A percentile compares a stretch with the other conserved stretches of the same genome.
Evolutionary conservation across 2,797 vertebrate genomes (phyloP).

Genomic region (Emys orbicularis): DNA sequence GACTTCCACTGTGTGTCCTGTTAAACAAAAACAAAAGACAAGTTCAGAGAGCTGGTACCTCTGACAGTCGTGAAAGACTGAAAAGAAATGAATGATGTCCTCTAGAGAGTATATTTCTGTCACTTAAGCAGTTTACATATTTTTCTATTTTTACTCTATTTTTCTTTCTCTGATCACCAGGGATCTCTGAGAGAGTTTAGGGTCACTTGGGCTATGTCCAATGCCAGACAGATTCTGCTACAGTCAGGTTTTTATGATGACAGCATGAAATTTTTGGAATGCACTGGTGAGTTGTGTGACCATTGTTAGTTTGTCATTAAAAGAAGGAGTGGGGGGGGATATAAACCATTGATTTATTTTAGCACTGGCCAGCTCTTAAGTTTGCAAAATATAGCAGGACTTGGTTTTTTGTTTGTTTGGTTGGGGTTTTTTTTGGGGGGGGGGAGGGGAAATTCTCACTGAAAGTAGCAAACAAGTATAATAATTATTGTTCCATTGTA

Average conservation of each 20-base stretch:
- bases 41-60: slow-evolving; percentile 72
- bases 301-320: slow-evolving; percentile 74
- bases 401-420: no score
- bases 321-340: neutral
- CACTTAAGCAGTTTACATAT: slow-evolving; percentile 85
- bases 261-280: slow-evolving; percentile 85
- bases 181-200: slow-evolving; percentile 74
- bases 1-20: slow-evolving; percentile 64
- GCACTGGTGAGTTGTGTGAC: slow-evolving; percentile 81
- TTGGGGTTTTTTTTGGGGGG: no score
- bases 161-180: slow-evolving; percentile 80
- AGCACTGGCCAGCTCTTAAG: neutral
- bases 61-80: slow-evolving; percentile 83
- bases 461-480: neutral
- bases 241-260: slow-evolving; percentile 81
- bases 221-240: slow-evolving; percentile 80
- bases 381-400: neutral
- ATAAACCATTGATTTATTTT: slow-evolving; percentile 22
- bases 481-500: neutral
- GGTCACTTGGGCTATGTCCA: slow-evolving; percentile 80
- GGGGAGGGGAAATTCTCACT: no score
- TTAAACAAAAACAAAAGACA: slow-evolving; percentile 76
- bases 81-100: slow-evolving; percentile 73
- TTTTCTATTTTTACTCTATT: slow-evolving; percentile 81
- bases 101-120: slow-evolving; percentile 87